Percentiles rank a stretch among this genome's conserved stretches.
Conservation (phyloP, 64 coral and sea anemone species). For the Pocillopora verrucosa region DNA sequence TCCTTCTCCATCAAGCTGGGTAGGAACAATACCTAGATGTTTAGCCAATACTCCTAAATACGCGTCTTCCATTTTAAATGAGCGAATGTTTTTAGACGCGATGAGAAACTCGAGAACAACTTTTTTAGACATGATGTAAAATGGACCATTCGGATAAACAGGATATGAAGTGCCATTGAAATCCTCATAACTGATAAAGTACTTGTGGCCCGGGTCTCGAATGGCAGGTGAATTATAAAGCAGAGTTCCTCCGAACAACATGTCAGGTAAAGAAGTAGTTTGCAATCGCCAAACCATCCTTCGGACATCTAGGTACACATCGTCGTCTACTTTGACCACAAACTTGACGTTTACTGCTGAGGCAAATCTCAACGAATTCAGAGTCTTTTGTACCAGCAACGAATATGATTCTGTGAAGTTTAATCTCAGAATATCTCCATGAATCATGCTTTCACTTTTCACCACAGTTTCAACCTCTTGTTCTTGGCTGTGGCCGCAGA, state of each 20-base stretch:
- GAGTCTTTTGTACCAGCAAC: constrained; percentile 7
- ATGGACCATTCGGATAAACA: constrained; percentile 33
- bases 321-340: constrained; percentile 45
- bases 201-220: background rate
- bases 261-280: constrained; percentile 24
- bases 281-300: constrained; percentile 33
- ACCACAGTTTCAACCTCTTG: background rate
- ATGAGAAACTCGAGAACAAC: constrained; percentile 8
- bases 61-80: constrained; percentile 37
- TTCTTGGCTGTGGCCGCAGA: background rate
- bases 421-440: constrained; percentile 32
- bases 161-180: constrained; percentile 33
- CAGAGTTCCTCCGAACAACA: constrained; percentile 22
- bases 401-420: constrained; percentile 1
- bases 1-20: background rate
- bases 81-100: background rate
- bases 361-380: constrained; percentile 9
- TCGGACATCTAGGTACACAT: constrained; percentile 33
- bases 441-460: background rate
- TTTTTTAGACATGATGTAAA: constrained; percentile 42
- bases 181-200: constrained; percentile 18
- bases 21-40: background rate
- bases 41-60: constrained; percentile 35
- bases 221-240: background rate
- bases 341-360: constrained; percentile 6